These are phyloP conservation scores for Spisula subtruncata DNA, from an alignment of 2,888 invertebrate species.

Conservation along the genomic window DNA sequence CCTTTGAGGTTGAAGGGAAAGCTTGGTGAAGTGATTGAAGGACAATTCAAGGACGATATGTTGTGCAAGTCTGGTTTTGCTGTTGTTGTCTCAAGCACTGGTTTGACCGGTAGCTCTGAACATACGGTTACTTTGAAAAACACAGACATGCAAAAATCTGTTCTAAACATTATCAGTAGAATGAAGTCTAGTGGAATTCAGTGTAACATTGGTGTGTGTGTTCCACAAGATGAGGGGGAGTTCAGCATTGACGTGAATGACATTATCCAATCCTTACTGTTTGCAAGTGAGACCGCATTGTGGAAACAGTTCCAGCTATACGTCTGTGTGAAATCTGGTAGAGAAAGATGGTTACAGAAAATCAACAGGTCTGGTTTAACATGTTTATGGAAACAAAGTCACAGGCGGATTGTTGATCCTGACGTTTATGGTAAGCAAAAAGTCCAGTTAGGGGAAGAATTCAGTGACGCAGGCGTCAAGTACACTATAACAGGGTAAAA, in stretches of 20 bases:
- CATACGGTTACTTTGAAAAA: background rate
- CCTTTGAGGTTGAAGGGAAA: background rate
- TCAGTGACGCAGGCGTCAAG: too few relatives aligned
- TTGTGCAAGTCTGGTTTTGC: background rate
- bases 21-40: background rate
- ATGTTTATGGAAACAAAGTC: background rate
- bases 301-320: background rate
- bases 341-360: conserved; percentile 7
- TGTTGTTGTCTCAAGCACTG: conserved; percentile 5
- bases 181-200: background rate
- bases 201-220: background rate
- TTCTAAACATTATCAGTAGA: background rate
- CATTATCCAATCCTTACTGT: background rate
- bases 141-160: background rate
- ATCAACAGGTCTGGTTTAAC: background rate
- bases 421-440: background rate
- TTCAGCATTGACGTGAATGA: background rate
- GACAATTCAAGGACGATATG: background rate
- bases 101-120: background rate
- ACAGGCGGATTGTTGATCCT: background rate
- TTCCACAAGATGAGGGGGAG: background rate
- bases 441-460: too few relatives aligned
- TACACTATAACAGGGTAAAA: too few relatives aligned
- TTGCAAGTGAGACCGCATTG: background rate
- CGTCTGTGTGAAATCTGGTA: background rate